Conservation (phyloP, 2,797 vertebrate genomes). For the Urophycis tenuis region DNA sequence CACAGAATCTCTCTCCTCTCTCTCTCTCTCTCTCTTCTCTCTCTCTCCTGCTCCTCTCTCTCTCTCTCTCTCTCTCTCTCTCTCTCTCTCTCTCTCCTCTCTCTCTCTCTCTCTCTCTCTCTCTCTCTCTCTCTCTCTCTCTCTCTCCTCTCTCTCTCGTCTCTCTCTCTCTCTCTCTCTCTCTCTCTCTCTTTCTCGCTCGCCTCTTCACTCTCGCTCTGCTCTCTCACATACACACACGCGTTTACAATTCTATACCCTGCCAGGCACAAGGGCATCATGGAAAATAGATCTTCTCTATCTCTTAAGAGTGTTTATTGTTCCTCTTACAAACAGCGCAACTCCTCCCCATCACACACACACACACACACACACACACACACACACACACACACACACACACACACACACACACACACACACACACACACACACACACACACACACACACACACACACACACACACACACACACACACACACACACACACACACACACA, state of each 20-base stretch:
- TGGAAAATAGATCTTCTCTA: slow-evolving; percentile 60
- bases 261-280: slow-evolving; percentile 62
- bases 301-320: slow-evolving; percentile 66
- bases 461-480: neutral
- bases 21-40: neutral
- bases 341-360: neutral
- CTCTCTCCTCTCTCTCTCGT: neutral
- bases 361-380: slow-evolving; percentile 1
- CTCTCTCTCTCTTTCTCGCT: too few relatives aligned
- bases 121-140: slow-evolving; percentile 8
- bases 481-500: neutral
- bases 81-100: neutral
- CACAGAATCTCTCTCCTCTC: slow-evolving; percentile 20
- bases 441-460: slow-evolving; percentile 8
- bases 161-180: too few relatives aligned
- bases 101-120: slow-evolving; percentile 10
- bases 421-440: slow-evolving; percentile 3
- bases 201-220: slow-evolving; percentile 1
- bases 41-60: slow-evolving; percentile 7
- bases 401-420: slow-evolving; percentile 4
- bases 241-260: slow-evolving; percentile 41
- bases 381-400: neutral
- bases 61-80: slow-evolving; percentile 12
- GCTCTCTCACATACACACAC: slow-evolving; percentile 17
- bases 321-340: slow-evolving; percentile 55